Evolutionary conservation across 2,888 invertebrate genomes (phyloP).

Genomic region (Tetramorium bicarinatum): DNA sequence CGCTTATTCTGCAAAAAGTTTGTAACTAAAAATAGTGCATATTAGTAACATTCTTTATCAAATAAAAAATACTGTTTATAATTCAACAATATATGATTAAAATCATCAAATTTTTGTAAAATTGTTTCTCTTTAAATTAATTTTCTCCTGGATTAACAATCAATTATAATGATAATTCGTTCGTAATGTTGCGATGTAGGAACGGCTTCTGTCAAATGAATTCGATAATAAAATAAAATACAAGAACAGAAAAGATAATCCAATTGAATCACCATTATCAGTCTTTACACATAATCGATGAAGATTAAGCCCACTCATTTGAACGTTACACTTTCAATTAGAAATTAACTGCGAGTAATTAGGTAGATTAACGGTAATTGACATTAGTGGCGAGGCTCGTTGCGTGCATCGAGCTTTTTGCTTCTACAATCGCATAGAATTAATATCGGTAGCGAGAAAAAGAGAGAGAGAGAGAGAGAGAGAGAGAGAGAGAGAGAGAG

Average conservation of each 20-base stretch:
- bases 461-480: slow-evolving; percentile 41
- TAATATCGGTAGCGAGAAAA: slow-evolving; percentile 56
- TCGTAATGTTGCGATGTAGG: neutral
- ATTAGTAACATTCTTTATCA: neutral
- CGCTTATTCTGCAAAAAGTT: neutral
- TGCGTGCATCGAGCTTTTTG: slow-evolving; percentile 60
- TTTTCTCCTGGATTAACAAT: neutral
- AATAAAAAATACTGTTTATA: neutral
- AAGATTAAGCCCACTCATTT: slow-evolving; percentile 64
- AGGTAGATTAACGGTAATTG: slow-evolving; percentile 81
- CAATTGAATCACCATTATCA: neutral
- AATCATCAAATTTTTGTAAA: neutral
- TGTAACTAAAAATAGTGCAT: neutral
- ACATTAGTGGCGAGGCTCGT: slow-evolving; percentile 74
- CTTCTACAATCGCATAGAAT: slow-evolving; percentile 74
- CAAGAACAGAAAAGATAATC: neutral
- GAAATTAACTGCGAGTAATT: slow-evolving; percentile 80
- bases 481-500: slow-evolving; percentile 38
- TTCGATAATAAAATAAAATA: neutral
- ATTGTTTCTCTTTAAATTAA: neutral
- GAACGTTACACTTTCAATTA: slow-evolving; percentile 76
- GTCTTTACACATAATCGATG: slow-evolving; percentile 50
- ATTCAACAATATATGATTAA: neutral
- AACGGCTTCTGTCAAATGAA: neutral
- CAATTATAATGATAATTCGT: neutral